These are phyloP conservation scores for Muscidifurax raptorellus DNA, from an alignment of 1,140 invertebrate species.

Conservation along the genomic window DNA sequence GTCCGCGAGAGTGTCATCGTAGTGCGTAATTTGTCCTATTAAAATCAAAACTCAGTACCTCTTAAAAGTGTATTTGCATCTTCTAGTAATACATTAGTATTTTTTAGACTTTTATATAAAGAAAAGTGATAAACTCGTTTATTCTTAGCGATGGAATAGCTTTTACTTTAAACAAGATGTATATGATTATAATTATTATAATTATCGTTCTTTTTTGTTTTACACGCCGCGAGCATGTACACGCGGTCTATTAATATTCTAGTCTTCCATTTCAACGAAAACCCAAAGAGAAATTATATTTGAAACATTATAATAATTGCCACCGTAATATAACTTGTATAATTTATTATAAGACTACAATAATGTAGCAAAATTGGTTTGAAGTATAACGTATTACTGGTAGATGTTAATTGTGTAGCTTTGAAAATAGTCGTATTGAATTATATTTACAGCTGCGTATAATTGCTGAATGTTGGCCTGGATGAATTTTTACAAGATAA, in stretches of 20 bases:
- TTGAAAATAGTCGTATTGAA: constrained; percentile 9
- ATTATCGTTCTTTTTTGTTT: background rate
- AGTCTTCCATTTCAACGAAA: constrained; percentile 33
- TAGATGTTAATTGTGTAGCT: constrained; percentile 7
- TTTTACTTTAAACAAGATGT: constrained; percentile 26
- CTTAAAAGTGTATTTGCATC: constrained; percentile 19
- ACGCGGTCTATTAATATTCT: background rate
- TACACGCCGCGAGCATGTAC: background rate
- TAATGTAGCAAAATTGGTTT: background rate
- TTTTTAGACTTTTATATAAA: constrained; percentile 56
- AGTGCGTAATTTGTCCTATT: background rate
- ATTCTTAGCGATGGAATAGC: too few relatives aligned
- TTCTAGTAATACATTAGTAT: constrained; percentile 39
- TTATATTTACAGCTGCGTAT: constrained; percentile 4
- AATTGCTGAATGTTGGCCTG: constrained; percentile 32
- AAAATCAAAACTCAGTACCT: constrained; percentile 36
- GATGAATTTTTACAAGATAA: constrained; percentile 27
- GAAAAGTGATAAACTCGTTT: too few relatives aligned
- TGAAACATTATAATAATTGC: background rate
- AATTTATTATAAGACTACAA: background rate
- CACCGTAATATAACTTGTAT: background rate
- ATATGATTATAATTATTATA: constrained; percentile 9
- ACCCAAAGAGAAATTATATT: background rate
- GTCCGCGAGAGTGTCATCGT: background rate
- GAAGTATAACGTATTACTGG: constrained; percentile 23